Percentiles rank a stretch among this genome's conserved stretches.
These are phyloP conservation scores for Chymomyza fuscimana DNA, from an alignment of 2,888 invertebrate species.

Conservation along the genomic window DNA sequence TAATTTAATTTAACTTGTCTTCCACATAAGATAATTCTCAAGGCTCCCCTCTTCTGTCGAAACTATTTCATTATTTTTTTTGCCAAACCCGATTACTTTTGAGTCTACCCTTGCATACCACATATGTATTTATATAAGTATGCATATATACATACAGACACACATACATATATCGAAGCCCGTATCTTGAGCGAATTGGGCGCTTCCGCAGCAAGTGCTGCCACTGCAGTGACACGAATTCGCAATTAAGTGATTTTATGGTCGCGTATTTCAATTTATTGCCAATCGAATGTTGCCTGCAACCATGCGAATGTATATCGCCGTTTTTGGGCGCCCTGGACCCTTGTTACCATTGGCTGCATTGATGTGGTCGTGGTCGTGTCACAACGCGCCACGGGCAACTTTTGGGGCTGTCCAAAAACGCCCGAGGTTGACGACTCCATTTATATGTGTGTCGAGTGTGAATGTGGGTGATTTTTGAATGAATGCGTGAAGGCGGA, in stretches of 20 bases:
- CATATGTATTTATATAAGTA: no score
- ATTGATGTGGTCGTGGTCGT: neutral
- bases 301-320: neutral
- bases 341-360: neutral
- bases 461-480: conserved; percentile 14
- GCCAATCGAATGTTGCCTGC: conserved; percentile 60
- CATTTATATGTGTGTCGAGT: conserved; percentile 6
- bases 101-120: no score
- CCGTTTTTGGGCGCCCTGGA: neutral
- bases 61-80: no score
- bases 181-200: conserved; percentile 48
- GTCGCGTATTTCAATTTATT: conserved; percentile 72
- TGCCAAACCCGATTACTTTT: no score
- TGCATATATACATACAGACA: neutral
- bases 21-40: no score
- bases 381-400: neutral
- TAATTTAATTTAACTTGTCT: no score
- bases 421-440: no score
- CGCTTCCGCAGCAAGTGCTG: conserved; percentile 42
- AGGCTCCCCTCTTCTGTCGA: no score
- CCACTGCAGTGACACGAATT: conserved; percentile 58
- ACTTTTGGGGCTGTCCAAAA: no score
- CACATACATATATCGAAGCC: neutral
- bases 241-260: conserved; percentile 74
- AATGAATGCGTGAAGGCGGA: neutral